phyloP scores from a whole-genome alignment of 2,113 vertebrate species.

The Dromaius novaehollandiae region DNA sequence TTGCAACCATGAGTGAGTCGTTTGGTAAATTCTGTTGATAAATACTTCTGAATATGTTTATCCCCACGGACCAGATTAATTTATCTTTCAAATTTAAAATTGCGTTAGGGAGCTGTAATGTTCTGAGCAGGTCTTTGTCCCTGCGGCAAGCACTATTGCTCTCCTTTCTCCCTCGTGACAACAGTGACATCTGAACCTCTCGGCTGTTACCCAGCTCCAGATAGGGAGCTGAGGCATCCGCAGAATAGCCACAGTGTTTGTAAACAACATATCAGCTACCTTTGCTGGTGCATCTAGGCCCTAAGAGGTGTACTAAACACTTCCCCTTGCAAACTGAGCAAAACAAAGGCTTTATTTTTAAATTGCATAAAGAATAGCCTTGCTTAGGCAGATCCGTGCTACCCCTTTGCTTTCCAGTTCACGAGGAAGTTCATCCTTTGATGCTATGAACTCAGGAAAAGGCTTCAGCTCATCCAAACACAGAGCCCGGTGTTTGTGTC shows the following conservation, averaged over 20 bases:
- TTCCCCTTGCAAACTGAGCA: background rate
- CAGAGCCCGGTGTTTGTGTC: background rate
- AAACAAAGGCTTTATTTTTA: background rate
- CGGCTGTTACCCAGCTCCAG: background rate
- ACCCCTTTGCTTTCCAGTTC: background rate
- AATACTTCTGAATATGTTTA: background rate
- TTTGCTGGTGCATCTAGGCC: background rate
- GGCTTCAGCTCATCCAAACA: background rate
- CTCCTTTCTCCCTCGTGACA: background rate
- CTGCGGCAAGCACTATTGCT: background rate
- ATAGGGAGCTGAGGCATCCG: background rate
- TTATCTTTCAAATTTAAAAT: background rate
- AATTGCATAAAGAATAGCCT: background rate
- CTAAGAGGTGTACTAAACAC: background rate
- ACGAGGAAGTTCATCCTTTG: background rate
- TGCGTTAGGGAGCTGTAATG: background rate
- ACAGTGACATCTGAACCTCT: background rate
- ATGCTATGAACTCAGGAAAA: background rate
- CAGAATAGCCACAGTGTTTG: background rate
- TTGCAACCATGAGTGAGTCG: rapidly evolving
- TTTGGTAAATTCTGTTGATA: background rate
- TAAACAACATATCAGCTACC: background rate
- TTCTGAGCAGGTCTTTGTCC: background rate
- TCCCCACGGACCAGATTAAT: background rate
- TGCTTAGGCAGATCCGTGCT: rapidly evolving